These are phyloP conservation scores for Alces alces DNA, from an alignment of 2,113 vertebrate genomes.

Conservation along the genomic window DNA sequence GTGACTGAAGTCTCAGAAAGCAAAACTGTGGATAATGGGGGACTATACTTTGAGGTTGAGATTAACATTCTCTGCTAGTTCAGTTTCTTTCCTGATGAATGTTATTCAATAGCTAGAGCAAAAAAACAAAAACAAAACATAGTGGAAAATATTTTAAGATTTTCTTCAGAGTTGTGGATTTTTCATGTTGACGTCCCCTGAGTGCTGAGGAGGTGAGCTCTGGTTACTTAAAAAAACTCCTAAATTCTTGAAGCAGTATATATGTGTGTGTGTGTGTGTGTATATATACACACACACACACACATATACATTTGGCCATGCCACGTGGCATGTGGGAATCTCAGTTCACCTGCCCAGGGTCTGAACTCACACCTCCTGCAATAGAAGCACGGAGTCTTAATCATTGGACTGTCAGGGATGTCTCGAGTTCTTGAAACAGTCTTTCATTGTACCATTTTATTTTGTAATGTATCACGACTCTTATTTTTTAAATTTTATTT, in stretches of 20 bases:
- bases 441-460: neutral
- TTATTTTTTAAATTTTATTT: neutral
- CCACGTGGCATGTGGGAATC: neutral
- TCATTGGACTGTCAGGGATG: neutral
- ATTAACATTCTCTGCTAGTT: neutral
- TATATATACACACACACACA: accelerated
- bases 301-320: neutral
- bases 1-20: neutral
- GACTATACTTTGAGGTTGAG: neutral
- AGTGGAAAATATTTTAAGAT: constrained; percentile 23
- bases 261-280: neutral
- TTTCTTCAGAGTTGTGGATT: neutral
- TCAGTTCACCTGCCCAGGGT: neutral
- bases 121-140: neutral
- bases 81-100: neutral
- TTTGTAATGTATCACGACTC: neutral
- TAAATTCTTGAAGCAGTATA: neutral
- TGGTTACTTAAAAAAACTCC: neutral
- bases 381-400: neutral
- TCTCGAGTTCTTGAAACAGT: neutral
- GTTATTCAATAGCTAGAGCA: neutral
- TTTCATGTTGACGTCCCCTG: neutral
- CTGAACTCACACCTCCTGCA: neutral
- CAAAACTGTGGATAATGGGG: neutral
- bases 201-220: neutral